Evolutionary conservation across 30 jellyfish, hydroid and myxozoan species (phyloP), one percentile per base, ranked within the genome.

Genomic region (Hydractinia echinata): DNA sequence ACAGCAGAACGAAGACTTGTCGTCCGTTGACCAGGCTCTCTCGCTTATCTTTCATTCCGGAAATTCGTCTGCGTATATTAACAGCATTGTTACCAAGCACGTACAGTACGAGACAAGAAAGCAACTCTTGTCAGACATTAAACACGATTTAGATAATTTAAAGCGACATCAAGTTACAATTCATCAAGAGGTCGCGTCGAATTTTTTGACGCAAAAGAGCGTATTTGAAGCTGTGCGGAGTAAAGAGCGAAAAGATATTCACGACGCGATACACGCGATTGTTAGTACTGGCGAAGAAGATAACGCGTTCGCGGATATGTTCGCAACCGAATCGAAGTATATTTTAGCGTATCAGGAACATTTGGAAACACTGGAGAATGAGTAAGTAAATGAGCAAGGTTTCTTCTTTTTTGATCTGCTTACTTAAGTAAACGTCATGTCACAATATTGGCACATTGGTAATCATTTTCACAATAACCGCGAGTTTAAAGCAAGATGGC

Each of bases 181-280:
- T 30, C 85, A 77, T n/a, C 81, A n/a, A 9, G 85, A 77, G 60
- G 76, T 77, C 50, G 76, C 81, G 4, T 11, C 51, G 1, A 66
- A 77, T 14, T 77, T 51, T 61, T 54, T 77, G 6, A 9, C 81
- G 52, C 81, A 54, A 58, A 77, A 77, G 55, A 54, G 79, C 15
- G 50, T 18, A 5, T 54, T 77, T 61, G 85, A 77, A 21, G 85
- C 15, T 10, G 61, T 77, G 53, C 81, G 76, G 0, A 54, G 55
- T 11, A 55, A 54, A 14, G 85, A 77, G 20, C 76, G 85, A 10
- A 66, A 77, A n/a, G 81, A 77, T 8, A 77, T 77, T 54, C 85
- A 77, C 39, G 85, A 77, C 3, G 53, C 76, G 8, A 77, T 77
- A 13, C 76, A 77, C 11, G 53, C 61, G 53, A 18, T 77, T 7